Conservation (phyloP, 2,113 vertebrate species). For the Semnornis frantzii region DNA sequence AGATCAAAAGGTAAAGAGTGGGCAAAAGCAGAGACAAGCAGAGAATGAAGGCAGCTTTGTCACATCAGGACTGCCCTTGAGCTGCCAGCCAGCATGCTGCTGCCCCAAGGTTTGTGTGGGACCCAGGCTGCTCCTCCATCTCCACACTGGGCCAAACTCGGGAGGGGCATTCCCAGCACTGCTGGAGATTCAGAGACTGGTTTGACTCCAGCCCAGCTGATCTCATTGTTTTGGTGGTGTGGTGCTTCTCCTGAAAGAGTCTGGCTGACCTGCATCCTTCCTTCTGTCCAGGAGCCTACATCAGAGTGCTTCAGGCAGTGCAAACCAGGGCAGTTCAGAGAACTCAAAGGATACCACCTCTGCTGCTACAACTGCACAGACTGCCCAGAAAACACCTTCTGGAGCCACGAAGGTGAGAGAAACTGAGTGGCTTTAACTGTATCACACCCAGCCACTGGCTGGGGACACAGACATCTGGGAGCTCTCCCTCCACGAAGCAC, state of each 20-base stretch:
- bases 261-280: neutral
- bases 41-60: neutral
- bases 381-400: slow-evolving; percentile 83
- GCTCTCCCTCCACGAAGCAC: neutral
- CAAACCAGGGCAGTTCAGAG: slow-evolving; percentile 76
- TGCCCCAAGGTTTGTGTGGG: neutral
- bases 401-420: slow-evolving; percentile 50
- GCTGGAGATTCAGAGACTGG: neutral
- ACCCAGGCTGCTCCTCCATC: neutral
- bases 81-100: neutral
- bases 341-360: slow-evolving; percentile 61
- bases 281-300: slow-evolving; percentile 73
- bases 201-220: neutral
- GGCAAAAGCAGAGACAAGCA: neutral
- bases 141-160: neutral
- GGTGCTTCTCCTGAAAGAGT: neutral
- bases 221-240: fast-evolving
- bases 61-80: neutral
- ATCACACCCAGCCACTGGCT: too few relatives aligned
- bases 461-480: neutral
- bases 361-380: slow-evolving; percentile 90
- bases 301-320: slow-evolving; percentile 85
- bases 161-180: neutral
- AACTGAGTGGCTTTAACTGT: neutral
- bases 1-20: slow-evolving; percentile 46